Evolutionary conservation across 2,888 invertebrate genomes (phyloP).

Genomic region (Silvanus unidentatus): DNA sequence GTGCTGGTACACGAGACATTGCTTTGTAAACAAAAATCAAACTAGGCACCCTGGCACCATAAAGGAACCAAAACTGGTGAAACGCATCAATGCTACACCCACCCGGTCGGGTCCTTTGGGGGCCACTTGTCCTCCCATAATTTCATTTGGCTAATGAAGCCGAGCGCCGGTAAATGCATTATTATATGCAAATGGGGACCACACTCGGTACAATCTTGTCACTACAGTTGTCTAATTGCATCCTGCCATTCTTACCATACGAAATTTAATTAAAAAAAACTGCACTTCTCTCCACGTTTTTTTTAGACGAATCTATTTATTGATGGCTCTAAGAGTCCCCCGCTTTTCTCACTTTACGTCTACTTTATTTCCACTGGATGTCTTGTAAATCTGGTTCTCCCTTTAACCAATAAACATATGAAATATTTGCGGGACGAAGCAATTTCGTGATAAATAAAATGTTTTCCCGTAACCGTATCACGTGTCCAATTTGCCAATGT

Average conservation of each 20-base stretch:
- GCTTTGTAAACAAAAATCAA: conserved; percentile 26
- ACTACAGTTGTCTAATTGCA: neutral
- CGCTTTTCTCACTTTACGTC: too few relatives aligned
- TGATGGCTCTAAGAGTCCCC: neutral
- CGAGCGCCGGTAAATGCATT: conserved; percentile 41
- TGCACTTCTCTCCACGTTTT: too few relatives aligned
- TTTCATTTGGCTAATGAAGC: conserved; percentile 44
- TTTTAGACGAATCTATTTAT: conserved; percentile 7
- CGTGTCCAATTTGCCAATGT: conserved; percentile 1
- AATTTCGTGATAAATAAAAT: conserved; percentile 2
- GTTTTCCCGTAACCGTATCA: conserved; percentile 2
- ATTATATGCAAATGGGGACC: conserved; percentile 40
- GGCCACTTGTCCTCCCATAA: too few relatives aligned
- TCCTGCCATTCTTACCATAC: neutral
- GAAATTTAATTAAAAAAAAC: neutral
- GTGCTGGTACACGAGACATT: conserved; percentile 9
- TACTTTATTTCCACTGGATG: neutral
- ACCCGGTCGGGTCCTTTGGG: conserved; percentile 22
- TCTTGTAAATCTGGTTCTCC: neutral
- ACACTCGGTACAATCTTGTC: conserved; percentile 2
- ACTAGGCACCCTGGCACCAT: conserved; percentile 23
- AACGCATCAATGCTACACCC: conserved; percentile 11
- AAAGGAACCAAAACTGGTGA: conserved; percentile 21
- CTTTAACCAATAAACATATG: neutral
- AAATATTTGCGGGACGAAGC: neutral